These are phyloP conservation scores for Chymomyza fuscimana DNA, from an alignment of 2,888 invertebrate genomes.

Conservation along the genomic window DNA sequence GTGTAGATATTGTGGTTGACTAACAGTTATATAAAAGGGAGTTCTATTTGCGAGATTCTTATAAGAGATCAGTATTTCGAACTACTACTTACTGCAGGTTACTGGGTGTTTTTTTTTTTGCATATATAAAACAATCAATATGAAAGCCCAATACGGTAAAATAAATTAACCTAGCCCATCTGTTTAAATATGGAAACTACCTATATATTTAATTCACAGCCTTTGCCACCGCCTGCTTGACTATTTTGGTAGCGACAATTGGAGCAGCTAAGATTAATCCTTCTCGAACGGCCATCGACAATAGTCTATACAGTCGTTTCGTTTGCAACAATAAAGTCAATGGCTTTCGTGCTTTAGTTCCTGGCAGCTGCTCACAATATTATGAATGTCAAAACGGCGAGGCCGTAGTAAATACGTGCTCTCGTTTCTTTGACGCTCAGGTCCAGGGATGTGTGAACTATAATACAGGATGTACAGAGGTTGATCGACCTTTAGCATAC, in stretches of 20 bases:
- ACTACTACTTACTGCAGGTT: conserved; percentile 30
- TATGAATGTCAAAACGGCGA: conserved; percentile 68
- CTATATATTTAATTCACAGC: conserved; percentile 31
- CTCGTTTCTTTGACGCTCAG: conserved; percentile 61
- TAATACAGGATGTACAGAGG: conserved; percentile 66
- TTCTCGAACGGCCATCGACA: conserved; percentile 49
- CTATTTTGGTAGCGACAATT: conserved; percentile 37
- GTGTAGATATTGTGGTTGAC: background rate
- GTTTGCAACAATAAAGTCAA: conserved; percentile 66
- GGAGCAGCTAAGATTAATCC: conserved; percentile 55
- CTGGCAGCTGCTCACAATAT: conserved; percentile 75
- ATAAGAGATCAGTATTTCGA: conserved; percentile 42
- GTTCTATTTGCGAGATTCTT: conserved; percentile 36
- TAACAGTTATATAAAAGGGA: conserved; percentile 50
- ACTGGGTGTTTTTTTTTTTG: conserved; percentile 3
- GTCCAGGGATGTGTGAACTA: conserved; percentile 60
- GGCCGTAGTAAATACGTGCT: conserved; percentile 54
- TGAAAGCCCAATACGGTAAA: conserved; percentile 54
- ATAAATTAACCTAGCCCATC: background rate
- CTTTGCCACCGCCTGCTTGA: conserved; percentile 37
- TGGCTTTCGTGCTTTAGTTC: conserved; percentile 72
- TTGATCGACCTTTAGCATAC: too few relatives aligned
- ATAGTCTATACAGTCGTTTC: conserved; percentile 62
- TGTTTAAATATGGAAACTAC: background rate
- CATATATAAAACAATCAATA: conserved; percentile 22